Evolutionary conservation across 2,888 invertebrate genomes (phyloP).

Genomic region (Amphipoea oculea): DNA sequence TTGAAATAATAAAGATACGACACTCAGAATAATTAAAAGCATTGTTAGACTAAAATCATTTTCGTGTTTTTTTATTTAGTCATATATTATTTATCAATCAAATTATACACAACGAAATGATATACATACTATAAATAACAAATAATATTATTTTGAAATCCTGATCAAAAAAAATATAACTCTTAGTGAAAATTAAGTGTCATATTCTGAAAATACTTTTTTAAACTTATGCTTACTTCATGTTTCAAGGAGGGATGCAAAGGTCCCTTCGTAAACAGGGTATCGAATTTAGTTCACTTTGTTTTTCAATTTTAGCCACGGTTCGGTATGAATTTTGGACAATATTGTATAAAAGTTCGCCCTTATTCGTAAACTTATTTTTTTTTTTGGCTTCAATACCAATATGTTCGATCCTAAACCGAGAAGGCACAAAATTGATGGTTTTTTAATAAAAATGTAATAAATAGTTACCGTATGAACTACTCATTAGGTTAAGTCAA

Average conservation of each 20-base stretch:
- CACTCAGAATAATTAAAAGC: slow-evolving; percentile 17
- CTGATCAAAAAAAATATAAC: accelerated
- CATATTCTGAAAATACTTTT: slow-evolving; percentile 18
- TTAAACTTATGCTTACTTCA: slow-evolving; percentile 52
- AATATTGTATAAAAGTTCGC: slow-evolving; percentile 78
- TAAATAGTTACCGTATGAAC: slow-evolving; percentile 44
- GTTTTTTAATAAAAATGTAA: slow-evolving; percentile 40
- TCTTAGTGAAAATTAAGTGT: slow-evolving; percentile 22
- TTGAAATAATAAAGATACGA: slow-evolving; percentile 31
- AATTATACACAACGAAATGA: slow-evolving; percentile 19
- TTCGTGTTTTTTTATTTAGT: not conserved
- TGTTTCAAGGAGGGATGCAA: slow-evolving; percentile 63
- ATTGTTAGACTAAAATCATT: not conserved
- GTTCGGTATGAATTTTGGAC: slow-evolving; percentile 81
- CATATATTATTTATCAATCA: not conserved
- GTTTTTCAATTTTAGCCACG: slow-evolving; percentile 70
- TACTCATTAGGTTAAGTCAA: slow-evolving; percentile 56
- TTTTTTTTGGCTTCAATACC: slow-evolving; percentile 51
- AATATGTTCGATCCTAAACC: slow-evolving; percentile 39
- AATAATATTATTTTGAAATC: not conserved
- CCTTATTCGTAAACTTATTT: slow-evolving; percentile 77
- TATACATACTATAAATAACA: not conserved
- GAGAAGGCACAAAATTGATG: slow-evolving; percentile 46
- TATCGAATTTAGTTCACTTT: slow-evolving; percentile 75
- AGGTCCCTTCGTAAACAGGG: slow-evolving; percentile 79